These are phyloP conservation scores for Bubo scandiacus DNA, from an alignment of 2,113 vertebrate species.

Conservation along the genomic window DNA sequence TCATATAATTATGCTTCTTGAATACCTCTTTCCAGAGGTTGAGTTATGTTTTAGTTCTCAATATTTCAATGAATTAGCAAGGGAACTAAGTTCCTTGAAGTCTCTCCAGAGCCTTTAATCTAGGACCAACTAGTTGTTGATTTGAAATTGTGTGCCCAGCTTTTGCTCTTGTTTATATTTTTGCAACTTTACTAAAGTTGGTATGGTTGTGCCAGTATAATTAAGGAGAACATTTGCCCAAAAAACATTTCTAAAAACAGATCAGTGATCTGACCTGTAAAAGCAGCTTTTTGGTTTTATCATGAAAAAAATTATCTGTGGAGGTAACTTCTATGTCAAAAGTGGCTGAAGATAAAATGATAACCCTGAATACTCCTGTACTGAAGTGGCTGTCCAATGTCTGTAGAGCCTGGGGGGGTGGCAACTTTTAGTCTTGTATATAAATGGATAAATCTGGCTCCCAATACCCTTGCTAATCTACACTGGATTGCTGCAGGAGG, in stretches of 20 bases:
- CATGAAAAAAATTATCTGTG: not conserved
- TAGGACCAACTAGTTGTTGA: not conserved
- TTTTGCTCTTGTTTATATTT: not conserved
- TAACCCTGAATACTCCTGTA: not conserved
- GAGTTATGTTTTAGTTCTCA: not conserved
- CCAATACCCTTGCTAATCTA: not conserved
- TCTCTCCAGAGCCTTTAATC: not conserved
- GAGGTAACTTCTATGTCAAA: not conserved
- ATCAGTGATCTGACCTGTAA: not conserved
- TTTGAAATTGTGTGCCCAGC: not conserved
- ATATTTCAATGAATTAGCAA: not conserved
- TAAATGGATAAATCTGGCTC: not conserved
- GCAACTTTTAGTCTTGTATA: not conserved
- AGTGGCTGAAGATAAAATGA: not conserved
- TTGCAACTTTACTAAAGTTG: not conserved
- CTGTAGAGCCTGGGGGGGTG: not conserved
- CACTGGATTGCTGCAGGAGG: not conserved
- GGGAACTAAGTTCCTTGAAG: not conserved
- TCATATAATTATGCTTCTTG: not conserved
- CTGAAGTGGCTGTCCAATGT: not conserved
- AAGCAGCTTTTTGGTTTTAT: not conserved
- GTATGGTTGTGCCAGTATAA: not conserved
- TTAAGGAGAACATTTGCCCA: not conserved
- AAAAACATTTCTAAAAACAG: not conserved
- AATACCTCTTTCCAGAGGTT: not conserved